Base-by-base conservation (phyloP, 2,113 vertebrate genomes). In the Bubo scandiacus region DNA sequence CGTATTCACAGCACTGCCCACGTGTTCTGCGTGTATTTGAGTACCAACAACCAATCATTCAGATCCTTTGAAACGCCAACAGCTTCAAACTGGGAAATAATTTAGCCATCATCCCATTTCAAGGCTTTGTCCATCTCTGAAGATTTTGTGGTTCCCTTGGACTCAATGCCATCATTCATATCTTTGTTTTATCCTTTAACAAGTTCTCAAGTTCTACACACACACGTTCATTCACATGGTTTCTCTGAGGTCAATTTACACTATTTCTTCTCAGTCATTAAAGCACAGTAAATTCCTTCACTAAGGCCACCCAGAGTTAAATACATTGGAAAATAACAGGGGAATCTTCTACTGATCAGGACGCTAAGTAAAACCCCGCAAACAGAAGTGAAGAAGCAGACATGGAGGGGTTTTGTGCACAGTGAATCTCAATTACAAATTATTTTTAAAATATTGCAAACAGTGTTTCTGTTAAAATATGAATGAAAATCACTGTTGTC, bases 171-270 rank as follows among this genome's bases (percentile, higher is more conserved):
- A 77, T 42, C 34, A 26, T 62, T 87, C 54, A 15, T 21, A 58
- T n/a, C 34, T 62, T 83, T 6, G 4, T 62, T 83, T 75, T 72
- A 72, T 29, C 4, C 52, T 57, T 71, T 32, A 52, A 90, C 26
- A 74, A 61, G 36, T 52, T 75, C 21, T 42, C 25, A 23, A 36
- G 6, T 90, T 72, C 71, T 79, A 78, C 13, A 36, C 36, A n/a
- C 7, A 30, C 15, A 20, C 6, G 12, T 73, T 73, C 19, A 77
- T 32, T 61, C 58, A 32, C 0, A 0, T 75, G 14, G 36, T 72
- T 96, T 62, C 62, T 58, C 30, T 36, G n/a, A 4, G 75, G 26
- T n/a, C 36, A 62, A 61, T 57, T 86, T 15, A 86, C 5, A 5
- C 25, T 30, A 36, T 38, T 90, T 84, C 52, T 90, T 51, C 36